A percentile compares a stretch with the other conserved stretches of the same genome.
Evolutionary conservation across 2,888 invertebrate species (phyloP).

Genomic region (Leucophenga montana): DNA sequence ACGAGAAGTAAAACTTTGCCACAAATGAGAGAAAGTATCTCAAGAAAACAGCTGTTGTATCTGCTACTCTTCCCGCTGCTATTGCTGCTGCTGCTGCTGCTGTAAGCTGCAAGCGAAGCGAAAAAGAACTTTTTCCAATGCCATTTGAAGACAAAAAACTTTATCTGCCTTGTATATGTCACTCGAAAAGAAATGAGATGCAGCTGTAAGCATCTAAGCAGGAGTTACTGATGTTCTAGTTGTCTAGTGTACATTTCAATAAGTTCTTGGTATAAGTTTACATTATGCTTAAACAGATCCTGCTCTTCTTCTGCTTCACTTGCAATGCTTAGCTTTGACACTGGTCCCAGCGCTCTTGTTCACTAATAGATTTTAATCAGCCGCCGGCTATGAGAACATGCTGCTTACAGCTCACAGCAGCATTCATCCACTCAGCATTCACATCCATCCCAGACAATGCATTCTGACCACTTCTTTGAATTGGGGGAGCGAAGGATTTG

Average conservation of each 20-base stretch:
- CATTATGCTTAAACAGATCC: not conserved
- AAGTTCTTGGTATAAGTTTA: not conserved
- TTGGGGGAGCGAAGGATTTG: slow-evolving; percentile 28
- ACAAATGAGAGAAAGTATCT: too few species aligned
- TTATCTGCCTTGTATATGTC: too few species aligned
- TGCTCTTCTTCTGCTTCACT: too few species aligned
- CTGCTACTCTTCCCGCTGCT: too few species aligned
- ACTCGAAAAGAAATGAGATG: not conserved
- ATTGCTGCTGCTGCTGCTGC: too few species aligned
- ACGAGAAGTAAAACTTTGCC: too few species aligned
- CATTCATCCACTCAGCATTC: slow-evolving; percentile 28
- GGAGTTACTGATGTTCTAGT: too few species aligned
- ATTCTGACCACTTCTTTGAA: too few species aligned
- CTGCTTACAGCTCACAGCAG: slow-evolving; percentile 49
- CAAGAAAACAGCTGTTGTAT: slow-evolving; percentile 14
- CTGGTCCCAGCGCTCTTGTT: slow-evolving; percentile 46
- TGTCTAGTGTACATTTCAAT: slow-evolving; percentile 58
- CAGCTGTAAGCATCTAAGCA: not conserved
- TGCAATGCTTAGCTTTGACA: slow-evolving; percentile 57
- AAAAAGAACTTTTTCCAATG: not conserved
- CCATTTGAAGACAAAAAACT: too few species aligned
- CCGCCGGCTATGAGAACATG: slow-evolving; percentile 57
- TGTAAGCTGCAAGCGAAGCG: too few species aligned
- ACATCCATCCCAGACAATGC: too few species aligned
- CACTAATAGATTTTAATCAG: slow-evolving; percentile 70